phyloP scores from a whole-genome alignment of 2,888 invertebrate genomes.

The Andrena chrysosceles region DNA sequence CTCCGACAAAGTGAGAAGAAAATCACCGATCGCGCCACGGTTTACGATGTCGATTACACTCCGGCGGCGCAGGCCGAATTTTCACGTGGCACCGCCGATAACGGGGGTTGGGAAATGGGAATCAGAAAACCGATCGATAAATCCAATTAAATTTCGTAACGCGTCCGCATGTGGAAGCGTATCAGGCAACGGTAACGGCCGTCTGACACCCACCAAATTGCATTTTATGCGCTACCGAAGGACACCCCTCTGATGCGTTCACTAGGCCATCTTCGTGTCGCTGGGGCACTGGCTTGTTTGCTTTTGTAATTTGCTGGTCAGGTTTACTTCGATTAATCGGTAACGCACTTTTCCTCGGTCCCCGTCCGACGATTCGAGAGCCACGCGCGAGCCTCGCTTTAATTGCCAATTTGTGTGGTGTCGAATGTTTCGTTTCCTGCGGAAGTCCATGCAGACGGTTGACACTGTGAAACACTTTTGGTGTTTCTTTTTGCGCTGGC shows the following conservation, averaged over 20 bases:
- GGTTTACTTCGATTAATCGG: slow-evolving; percentile 22
- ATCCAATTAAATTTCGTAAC: slow-evolving; percentile 84
- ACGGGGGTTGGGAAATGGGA: slow-evolving; percentile 74
- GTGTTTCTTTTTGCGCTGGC: neutral
- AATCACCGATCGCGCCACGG: slow-evolving; percentile 54
- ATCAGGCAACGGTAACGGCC: slow-evolving; percentile 55
- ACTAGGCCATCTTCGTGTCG: slow-evolving; percentile 32
- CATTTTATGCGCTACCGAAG: slow-evolving; percentile 75
- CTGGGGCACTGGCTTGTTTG: slow-evolving; percentile 23
- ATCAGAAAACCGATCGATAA: slow-evolving; percentile 83
- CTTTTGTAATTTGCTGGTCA: slow-evolving; percentile 42
- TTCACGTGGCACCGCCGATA: slow-evolving; percentile 53
- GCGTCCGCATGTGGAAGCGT: slow-evolving; percentile 68
- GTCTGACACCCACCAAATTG: slow-evolving; percentile 78
- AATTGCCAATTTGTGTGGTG: slow-evolving; percentile 22
- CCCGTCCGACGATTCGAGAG: neutral
- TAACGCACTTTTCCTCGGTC: neutral
- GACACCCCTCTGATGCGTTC: slow-evolving; percentile 49
- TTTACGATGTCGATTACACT: slow-evolving; percentile 66
- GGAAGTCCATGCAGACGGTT: neutral
- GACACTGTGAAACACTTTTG: neutral
- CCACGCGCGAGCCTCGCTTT: neutral
- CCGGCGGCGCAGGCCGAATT: slow-evolving; percentile 46
- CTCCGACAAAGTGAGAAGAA: slow-evolving; percentile 44
- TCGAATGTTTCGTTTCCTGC: neutral